Base-by-base conservation (phyloP, 2,888 invertebrate species). In the Volucella zonaria region DNA sequence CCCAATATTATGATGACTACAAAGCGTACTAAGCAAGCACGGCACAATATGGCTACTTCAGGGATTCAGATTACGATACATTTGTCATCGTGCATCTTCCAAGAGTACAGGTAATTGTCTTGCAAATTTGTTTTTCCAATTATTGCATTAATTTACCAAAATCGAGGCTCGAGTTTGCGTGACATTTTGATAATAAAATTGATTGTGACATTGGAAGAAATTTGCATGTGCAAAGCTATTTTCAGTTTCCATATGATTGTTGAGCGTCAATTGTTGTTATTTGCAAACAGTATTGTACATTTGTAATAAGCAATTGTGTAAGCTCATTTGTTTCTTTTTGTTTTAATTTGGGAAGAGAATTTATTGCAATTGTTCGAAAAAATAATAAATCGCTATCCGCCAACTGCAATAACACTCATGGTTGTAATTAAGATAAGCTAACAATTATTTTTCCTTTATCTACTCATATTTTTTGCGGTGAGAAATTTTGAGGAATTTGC, bases 161-260 rank as follows among this genome's bases (percentile, higher is more conserved):
- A 38, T 49, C 15, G 23, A 45, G 45, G 42, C 6, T 56, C 14
- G 14, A 12, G 8, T 15, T 70, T 40, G 70, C 58, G 70, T 58
- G 70, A 42, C 58, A 40, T 11, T 38, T 38, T 8, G 12, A 10
- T 47, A 64, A 49, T 23, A 14, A 15, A 12, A 1, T 49, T 61
- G 0, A 40, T 40, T 38, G 31, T 23, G 64, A 49, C 47, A 49
- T 49, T 64, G 49, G 6, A 8, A 11, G 11, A 15, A 15, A 64
- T 64, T 76, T 76, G 76, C 76, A 76, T 76, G 61, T 61, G 49
- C 18, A 67, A 42, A 59, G n/a, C 1, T 59, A 61, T 77, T 76
- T 76, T 52, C 6, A 1, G 45, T 15, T n/a, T 76, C 45, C n/a
- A 47, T 61, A 61, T 15, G 40, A 74, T 66, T 70, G 23, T 62